Evolutionary conservation across 2,113 vertebrate species (phyloP).

Genomic region (Bos indicus): DNA sequence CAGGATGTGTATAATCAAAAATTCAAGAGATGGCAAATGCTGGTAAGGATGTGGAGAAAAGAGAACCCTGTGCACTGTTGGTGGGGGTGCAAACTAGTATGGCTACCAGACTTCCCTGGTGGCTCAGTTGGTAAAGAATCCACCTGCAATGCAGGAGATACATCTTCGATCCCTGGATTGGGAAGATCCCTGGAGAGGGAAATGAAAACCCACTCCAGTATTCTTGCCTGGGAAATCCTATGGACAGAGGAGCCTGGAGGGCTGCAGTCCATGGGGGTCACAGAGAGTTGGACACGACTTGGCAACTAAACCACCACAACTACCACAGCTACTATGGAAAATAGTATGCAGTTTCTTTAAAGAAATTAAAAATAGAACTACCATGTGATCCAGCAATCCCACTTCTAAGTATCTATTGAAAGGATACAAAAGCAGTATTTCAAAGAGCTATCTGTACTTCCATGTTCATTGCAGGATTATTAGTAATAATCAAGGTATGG

Average conservation of each 20-base stretch:
- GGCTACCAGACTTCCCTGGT: not conserved
- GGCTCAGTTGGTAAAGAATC: not conserved
- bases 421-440: not conserved
- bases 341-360: not conserved
- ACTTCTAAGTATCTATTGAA: not conserved
- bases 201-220: not conserved
- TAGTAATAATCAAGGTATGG: not conserved
- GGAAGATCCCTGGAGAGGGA: not conserved
- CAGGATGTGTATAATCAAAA: not conserved
- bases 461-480: not conserved
- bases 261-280: not conserved
- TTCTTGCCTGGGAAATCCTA: not conserved
- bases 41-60: not conserved
- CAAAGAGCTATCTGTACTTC: not conserved
- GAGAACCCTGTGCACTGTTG: not conserved
- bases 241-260: not conserved
- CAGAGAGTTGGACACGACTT: accelerated
- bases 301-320: not conserved
- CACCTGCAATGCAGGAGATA: not conserved
- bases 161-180: not conserved
- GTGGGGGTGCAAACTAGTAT: not conserved
- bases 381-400: not conserved
- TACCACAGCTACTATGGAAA: not conserved
- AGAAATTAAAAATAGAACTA: not conserved
- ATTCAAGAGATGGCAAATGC: not conserved